Evolutionary conservation across 2,888 invertebrate species (phyloP), one percentile per base, ranked within the genome.

Genomic region (Pristionchus maxplancki): DNA sequence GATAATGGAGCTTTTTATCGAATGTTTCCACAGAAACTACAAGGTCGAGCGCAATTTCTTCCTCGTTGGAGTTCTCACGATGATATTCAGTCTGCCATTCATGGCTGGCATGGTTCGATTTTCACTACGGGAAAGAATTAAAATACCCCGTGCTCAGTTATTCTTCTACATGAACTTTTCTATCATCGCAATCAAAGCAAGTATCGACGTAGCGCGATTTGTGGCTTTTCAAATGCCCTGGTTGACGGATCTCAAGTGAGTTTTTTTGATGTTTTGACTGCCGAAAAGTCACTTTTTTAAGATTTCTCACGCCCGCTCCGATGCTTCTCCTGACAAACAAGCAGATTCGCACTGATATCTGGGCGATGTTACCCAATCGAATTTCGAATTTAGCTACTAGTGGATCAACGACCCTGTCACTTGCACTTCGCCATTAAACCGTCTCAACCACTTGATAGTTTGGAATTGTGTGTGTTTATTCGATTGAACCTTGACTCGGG

Each of bases 221-320:
- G 34, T 34, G 3, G 28, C 31, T 6, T 67, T 15, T 28, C 64
- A 67, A 34, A 28, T 67, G 1, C 71, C 71, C 6, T 71, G 71
- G 71, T 40, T 71, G 37, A 71, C 71, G 8, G 71, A 71, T 71
- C 40, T 71, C 24, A 71, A 71, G 71, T 71, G 31, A 28, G 64
- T 67, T 67, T n/a, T n/a, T n/a, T n/a, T n/a, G n/a, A n/a, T n/a
- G n/a, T n/a, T n/a, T n/a, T n/a, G n/a, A n/a, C n/a, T n/a, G n/a
- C n/a, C n/a, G n/a, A n/a, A n/a, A n/a, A n/a, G n/a, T n/a, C n/a
- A n/a, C 1, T 1, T 34, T 6, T 3, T 67, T 17, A 8, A 11
- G 6, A n/a, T 20, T 67, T 31, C 64, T 67, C 31, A 31, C 64
- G 11, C 64, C 64, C 0, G 64, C 64, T 2, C 64, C 64, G 31